Evolutionary conservation across 2,797 vertebrate genomes (phyloP).

Genomic region (Gadopsis marmoratus): DNA sequence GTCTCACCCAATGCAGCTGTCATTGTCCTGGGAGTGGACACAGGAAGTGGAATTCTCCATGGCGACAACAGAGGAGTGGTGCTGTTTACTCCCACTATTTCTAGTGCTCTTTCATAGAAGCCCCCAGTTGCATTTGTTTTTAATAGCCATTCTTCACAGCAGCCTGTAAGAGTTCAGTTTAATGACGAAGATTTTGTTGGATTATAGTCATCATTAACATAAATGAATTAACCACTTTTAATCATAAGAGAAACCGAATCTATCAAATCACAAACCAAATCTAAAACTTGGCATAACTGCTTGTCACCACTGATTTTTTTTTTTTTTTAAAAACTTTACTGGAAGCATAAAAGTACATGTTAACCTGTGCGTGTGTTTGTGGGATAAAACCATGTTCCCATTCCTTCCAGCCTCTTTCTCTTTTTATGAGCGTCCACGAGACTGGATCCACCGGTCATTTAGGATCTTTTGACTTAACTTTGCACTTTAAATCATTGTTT

Average conservation of each 20-base stretch:
- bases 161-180: neutral
- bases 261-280: neutral
- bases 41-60: slow-evolving; percentile 80
- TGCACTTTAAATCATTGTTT: slow-evolving; percentile 25
- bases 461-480: slow-evolving; percentile 36
- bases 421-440: slow-evolving; percentile 30
- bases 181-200: neutral
- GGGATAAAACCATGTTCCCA: neutral
- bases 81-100: slow-evolving; percentile 66
- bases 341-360: neutral
- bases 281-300: neutral
- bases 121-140: neutral
- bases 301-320: neutral
- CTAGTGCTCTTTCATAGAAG: slow-evolving; percentile 46
- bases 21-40: slow-evolving; percentile 83
- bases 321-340: neutral
- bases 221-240: neutral
- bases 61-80: slow-evolving; percentile 75
- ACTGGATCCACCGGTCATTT: slow-evolving; percentile 46
- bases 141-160: neutral
- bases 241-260: neutral
- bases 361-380: neutral
- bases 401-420: slow-evolving; percentile 16
- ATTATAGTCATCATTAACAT: neutral
- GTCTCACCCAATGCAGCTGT: slow-evolving; percentile 76